Evolutionary conservation across 1,140 invertebrate genomes (phyloP).

Genomic region (Elysia chlorotica): DNA sequence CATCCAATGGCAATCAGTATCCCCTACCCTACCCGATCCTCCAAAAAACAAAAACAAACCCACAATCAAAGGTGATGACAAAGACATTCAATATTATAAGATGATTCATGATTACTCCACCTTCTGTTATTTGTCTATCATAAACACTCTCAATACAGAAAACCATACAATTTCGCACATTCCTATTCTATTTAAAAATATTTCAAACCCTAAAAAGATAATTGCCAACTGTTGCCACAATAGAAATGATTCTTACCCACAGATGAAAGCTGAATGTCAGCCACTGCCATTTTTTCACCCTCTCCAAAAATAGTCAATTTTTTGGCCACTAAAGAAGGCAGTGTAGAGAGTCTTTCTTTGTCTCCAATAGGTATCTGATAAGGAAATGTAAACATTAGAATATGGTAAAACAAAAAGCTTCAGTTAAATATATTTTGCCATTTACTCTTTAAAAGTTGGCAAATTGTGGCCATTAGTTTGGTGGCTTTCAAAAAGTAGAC

Average conservation of each 20-base stretch:
- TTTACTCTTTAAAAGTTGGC: not conserved
- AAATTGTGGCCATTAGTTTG: not conserved
- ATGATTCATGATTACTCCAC: not conserved
- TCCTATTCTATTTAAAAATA: not conserved
- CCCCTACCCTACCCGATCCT: no score
- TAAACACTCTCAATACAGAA: not conserved
- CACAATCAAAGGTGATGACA: no score
- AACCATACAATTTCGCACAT: not conserved
- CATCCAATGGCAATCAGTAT: no score
- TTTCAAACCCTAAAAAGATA: not conserved
- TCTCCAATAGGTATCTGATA: conserved; percentile 37
- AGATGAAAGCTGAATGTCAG: conserved; percentile 44
- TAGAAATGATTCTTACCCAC: conserved; percentile 29
- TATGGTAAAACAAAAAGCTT: no score
- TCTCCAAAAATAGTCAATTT: conserved; percentile 29
- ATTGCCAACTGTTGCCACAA: no score
- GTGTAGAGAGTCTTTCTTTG: conserved; percentile 22
- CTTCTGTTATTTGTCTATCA: not conserved
- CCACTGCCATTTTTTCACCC: conserved; percentile 18
- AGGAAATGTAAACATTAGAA: not conserved
- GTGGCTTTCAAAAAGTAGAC: not conserved
- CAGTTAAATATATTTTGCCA: no score
- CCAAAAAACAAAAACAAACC: no score
- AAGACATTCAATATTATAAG: not conserved
- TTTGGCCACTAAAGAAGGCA: conserved; percentile 37